Evolutionary conservation across 2,888 invertebrate genomes (phyloP).

Genomic region (Drosophila emarginata): DNA sequence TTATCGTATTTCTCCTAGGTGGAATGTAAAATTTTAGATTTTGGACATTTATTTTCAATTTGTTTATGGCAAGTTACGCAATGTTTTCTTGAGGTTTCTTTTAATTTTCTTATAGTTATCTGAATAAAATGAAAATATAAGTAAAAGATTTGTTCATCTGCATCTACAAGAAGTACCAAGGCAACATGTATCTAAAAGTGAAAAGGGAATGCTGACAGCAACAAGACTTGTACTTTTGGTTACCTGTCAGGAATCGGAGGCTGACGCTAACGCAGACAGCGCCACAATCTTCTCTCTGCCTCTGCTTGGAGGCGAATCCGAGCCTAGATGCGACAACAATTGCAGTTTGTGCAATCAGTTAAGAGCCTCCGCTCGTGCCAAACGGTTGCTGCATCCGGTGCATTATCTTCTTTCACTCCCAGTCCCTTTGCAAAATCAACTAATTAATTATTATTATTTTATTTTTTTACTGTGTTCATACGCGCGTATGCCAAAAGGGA

Average conservation of each 20-base stretch:
- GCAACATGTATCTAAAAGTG: not conserved
- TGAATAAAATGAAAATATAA: not conserved
- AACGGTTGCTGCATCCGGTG: constrained; percentile 74
- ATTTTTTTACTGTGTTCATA: constrained; percentile 2
- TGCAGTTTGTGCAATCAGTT: constrained; percentile 76
- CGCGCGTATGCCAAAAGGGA: not conserved
- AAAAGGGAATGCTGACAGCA: not conserved
- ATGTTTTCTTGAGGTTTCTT: no score
- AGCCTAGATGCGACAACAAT: constrained; percentile 77
- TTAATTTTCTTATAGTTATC: no score
- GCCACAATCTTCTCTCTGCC: not conserved
- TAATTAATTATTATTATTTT: constrained; percentile 13
- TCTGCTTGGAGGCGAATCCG: constrained; percentile 39
- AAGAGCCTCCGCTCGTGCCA: constrained; percentile 79
- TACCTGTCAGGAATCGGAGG: not conserved
- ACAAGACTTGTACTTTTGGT: not conserved
- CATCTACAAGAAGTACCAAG: not conserved
- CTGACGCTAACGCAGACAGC: constrained; percentile 1
- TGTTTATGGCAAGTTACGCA: no score
- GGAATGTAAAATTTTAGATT: no score
- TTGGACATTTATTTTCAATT: no score
- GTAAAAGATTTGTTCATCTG: not conserved
- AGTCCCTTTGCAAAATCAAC: constrained; percentile 16
- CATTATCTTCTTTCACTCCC: constrained; percentile 18
- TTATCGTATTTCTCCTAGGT: no score